phyloP scores from a whole-genome alignment of 2,113 vertebrate genomes.

The Leptosomus discolor region DNA sequence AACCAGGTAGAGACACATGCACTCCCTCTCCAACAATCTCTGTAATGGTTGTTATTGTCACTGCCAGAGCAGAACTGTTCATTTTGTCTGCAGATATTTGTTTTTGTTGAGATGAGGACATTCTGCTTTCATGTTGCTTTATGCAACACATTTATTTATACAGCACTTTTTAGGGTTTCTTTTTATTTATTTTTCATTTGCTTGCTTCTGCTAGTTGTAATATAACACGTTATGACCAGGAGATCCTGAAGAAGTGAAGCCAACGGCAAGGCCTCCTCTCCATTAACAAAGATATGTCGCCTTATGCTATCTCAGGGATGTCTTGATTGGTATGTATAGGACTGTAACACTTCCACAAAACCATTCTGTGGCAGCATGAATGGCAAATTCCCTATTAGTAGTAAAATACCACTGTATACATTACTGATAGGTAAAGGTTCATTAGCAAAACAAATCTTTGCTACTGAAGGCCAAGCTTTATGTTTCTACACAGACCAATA shows the following conservation, averaged over 20 bases:
- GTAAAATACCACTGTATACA: not conserved
- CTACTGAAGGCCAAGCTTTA: not conserved
- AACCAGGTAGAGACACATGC: not conserved
- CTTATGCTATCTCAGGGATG: too few relatives aligned
- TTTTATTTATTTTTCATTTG: not conserved
- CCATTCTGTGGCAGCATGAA: not conserved
- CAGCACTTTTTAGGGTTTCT: not conserved
- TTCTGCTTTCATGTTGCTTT: not conserved
- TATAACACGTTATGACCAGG: not conserved
- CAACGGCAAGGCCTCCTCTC: accelerated
- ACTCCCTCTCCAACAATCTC: accelerated
- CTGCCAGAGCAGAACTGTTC: not conserved
- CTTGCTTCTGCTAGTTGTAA: not conserved
- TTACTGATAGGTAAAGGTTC: not conserved
- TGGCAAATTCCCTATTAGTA: not conserved
- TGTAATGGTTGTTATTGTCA: not conserved
- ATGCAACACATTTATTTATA: not conserved
- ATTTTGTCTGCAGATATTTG: not conserved
- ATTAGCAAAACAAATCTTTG: not conserved
- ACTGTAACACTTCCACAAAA: not conserved
- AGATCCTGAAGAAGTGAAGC: not conserved
- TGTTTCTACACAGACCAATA: not conserved
- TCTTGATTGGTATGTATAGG: not conserved
- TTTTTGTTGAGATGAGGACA: not conserved
- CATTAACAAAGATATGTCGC: not conserved